A percentile compares a stretch with the other conserved stretches of the same genome.
These are phyloP conservation scores for Campylomormyrus tamandua DNA, from an alignment of 2,113 vertebrate genomes.

Conservation along the genomic window DNA sequence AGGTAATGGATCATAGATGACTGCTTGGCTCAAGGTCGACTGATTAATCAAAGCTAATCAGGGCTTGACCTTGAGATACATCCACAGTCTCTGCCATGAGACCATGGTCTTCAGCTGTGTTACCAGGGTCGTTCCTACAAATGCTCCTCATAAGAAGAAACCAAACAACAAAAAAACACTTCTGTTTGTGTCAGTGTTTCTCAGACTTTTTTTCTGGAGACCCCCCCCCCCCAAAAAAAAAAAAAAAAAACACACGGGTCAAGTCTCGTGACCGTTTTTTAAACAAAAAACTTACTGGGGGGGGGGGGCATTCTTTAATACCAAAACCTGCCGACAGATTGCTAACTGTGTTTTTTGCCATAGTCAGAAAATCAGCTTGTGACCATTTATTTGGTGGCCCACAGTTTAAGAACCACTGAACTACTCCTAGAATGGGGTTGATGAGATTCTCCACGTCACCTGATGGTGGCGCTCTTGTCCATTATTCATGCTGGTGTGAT, in stretches of 20 bases:
- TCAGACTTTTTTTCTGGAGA: too few species aligned
- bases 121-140: neutral
- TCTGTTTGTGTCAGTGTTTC: neutral
- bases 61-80: neutral
- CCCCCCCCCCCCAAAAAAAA: neutral
- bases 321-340: neutral
- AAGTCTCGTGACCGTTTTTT: too few species aligned
- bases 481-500: neutral
- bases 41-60: neutral
- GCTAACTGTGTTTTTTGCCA: neutral
- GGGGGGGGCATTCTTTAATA: too few species aligned
- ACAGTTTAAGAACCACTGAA: neutral
- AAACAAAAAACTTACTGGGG: too few species aligned
- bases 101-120: neutral
- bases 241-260: neutral
- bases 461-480: slow-evolving; percentile 9
- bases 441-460: neutral
- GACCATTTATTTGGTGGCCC: neutral
- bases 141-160: neutral
- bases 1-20: neutral
- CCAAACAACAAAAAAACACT: neutral
- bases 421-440: neutral
- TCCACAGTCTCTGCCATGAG: neutral
- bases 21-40: neutral
- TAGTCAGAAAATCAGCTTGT: neutral